phyloP scores from a whole-genome alignment of 2,113 vertebrate species.

The Gadus chalcogrammus region DNA sequence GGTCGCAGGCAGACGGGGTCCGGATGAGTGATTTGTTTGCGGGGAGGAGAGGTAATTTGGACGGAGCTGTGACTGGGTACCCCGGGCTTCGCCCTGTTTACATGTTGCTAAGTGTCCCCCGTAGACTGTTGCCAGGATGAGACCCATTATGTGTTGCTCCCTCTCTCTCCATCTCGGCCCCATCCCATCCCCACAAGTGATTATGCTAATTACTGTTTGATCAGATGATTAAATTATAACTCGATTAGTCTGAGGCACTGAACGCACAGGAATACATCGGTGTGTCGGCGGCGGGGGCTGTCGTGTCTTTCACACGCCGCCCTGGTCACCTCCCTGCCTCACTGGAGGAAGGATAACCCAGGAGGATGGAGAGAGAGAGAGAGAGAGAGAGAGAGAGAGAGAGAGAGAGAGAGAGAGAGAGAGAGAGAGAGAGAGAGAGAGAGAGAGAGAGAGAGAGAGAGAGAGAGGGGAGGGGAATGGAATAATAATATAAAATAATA shows the following conservation, averaged over 20 bases:
- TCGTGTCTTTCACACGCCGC: constrained; percentile 56
- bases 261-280: constrained; percentile 81
- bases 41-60: constrained; percentile 43
- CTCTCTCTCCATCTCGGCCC: constrained; percentile 38
- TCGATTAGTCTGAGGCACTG: constrained; percentile 82
- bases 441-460: background rate
- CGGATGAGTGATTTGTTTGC: constrained; percentile 33
- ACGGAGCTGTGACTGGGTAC: constrained; percentile 40
- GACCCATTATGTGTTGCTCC: constrained; percentile 74
- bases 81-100: constrained; percentile 59
- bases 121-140: constrained; percentile 70
- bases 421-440: background rate
- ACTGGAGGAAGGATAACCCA: constrained; percentile 39
- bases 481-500: constrained; percentile 31
- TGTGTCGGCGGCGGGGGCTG: constrained; percentile 73
- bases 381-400: constrained; percentile 5
- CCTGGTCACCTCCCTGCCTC: constrained; percentile 35
- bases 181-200: constrained; percentile 80
- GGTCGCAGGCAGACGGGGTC: constrained; percentile 21
- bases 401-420: background rate
- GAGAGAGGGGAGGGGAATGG: background rate
- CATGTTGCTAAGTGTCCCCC: constrained; percentile 70
- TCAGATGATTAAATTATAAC: constrained; percentile 95
- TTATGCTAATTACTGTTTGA: constrained; percentile 94
- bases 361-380: constrained; percentile 15